A percentile compares a stretch with the other conserved stretches of the same genome.
Conservation (phyloP, 2,113 vertebrate genomes). For the Nyctibius bracteatus region DNA sequence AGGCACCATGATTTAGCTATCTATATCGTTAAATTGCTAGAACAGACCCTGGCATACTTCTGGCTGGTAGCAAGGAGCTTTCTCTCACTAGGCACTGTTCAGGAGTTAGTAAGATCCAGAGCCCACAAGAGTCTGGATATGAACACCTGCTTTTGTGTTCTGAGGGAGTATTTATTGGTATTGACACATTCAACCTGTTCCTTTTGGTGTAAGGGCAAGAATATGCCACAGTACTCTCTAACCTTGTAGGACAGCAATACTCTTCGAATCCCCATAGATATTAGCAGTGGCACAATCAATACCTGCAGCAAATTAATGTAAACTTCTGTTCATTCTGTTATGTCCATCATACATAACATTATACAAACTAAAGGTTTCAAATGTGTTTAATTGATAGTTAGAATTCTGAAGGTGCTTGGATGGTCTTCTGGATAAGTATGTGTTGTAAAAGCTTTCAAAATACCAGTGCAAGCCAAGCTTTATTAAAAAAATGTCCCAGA, state of each 20-base stretch:
- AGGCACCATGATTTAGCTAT: neutral
- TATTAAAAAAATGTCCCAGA: neutral
- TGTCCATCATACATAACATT: neutral
- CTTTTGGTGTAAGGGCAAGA: neutral
- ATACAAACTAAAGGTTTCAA: neutral
- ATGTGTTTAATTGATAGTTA: neutral
- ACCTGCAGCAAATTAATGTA: neutral
- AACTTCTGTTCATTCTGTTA: neutral
- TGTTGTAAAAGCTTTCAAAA: neutral
- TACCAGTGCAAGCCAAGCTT: neutral
- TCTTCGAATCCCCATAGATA: neutral
- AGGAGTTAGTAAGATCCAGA: neutral
- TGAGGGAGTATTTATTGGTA: neutral
- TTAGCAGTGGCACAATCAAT: neutral
- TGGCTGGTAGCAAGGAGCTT: neutral
- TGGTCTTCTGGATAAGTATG: neutral
- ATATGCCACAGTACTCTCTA: neutral
- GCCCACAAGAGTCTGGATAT: neutral
- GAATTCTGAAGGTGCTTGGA: neutral
- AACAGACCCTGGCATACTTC: neutral
- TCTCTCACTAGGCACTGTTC: neutral
- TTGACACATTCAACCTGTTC: neutral
- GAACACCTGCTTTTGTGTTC: neutral
- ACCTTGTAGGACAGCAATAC: neutral
- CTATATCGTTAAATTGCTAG: neutral